A percentile compares a stretch with the other conserved stretches of the same genome.
phyloP scores from a whole-genome alignment of 2,888 invertebrate genomes.

The Ennomos fuscantarius region DNA sequence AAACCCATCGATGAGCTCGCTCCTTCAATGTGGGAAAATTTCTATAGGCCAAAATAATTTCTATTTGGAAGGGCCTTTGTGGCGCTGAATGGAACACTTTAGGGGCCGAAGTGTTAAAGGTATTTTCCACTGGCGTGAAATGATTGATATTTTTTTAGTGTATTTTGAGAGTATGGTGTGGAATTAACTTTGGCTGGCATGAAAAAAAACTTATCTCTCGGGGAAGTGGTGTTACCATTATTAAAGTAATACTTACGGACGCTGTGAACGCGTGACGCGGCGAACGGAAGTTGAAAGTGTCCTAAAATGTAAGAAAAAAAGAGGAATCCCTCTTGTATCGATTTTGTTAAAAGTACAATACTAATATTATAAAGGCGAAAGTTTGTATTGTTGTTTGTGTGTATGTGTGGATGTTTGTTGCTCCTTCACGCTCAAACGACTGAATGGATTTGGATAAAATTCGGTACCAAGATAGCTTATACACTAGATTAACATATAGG shows the following conservation, averaged over 20 bases:
- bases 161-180: conserved; percentile 18
- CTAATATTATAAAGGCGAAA: too few relatives aligned
- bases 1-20: conserved; percentile 62
- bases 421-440: too few relatives aligned
- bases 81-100: conserved; percentile 32
- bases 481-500: too few relatives aligned
- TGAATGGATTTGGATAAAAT: too few relatives aligned
- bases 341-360: too few relatives aligned
- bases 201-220: neutral
- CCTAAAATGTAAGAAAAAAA: too few relatives aligned
- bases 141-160: conserved; percentile 31
- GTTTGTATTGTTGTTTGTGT: too few relatives aligned
- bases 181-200: conserved; percentile 14
- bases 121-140: conserved; percentile 26
- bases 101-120: conserved; percentile 27
- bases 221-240: neutral
- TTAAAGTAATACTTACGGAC: neutral
- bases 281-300: too few relatives aligned
- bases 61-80: conserved; percentile 61
- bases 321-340: too few relatives aligned
- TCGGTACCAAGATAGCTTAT: too few relatives aligned
- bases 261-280: too few relatives aligned
- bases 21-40: conserved; percentile 66
- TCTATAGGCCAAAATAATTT: conserved; percentile 73
- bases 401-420: too few relatives aligned